Percentiles rank a stretch among this genome's conserved stretches.
Conservation (phyloP, 2,888 invertebrate genomes). For the Drosophila pegasa region DNA sequence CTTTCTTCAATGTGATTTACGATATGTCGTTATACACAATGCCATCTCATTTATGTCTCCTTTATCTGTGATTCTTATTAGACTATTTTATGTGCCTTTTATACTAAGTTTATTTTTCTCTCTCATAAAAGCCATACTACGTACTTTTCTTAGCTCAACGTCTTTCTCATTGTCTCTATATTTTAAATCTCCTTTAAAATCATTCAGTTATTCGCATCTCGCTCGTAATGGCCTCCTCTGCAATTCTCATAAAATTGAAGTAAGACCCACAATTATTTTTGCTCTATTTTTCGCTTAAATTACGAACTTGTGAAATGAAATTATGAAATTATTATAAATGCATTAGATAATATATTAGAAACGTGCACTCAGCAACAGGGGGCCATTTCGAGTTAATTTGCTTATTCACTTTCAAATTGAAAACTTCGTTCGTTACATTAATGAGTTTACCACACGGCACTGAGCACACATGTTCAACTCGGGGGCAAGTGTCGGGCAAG, state of each 20-base stretch:
- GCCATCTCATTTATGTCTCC: no score
- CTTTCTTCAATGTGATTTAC: no score
- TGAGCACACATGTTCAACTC: conserved; percentile 4
- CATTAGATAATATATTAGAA: background rate
- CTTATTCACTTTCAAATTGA: conserved; percentile 10
- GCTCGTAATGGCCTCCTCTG: background rate
- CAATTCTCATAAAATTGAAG: background rate
- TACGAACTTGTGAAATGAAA: background rate
- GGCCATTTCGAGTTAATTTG: conserved; percentile 1
- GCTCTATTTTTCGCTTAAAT: no score
- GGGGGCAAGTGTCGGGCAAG: conserved; percentile 6
- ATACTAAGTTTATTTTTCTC: no score
- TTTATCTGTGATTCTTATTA: no score
- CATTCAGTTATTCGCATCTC: no score
- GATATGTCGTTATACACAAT: no score
- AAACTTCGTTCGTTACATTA: conserved; percentile 2
- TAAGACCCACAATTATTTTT: background rate
- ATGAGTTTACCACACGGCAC: conserved; percentile 6
- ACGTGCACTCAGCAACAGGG: background rate
- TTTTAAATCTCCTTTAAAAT: background rate
- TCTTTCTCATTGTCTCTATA: no score
- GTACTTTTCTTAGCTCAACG: no score
- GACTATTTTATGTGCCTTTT: no score
- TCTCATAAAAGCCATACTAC: no score
- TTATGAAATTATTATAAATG: background rate